Evolutionary conservation across 2,113 vertebrate species (phyloP).

Genomic region (Scomber colias): DNA sequence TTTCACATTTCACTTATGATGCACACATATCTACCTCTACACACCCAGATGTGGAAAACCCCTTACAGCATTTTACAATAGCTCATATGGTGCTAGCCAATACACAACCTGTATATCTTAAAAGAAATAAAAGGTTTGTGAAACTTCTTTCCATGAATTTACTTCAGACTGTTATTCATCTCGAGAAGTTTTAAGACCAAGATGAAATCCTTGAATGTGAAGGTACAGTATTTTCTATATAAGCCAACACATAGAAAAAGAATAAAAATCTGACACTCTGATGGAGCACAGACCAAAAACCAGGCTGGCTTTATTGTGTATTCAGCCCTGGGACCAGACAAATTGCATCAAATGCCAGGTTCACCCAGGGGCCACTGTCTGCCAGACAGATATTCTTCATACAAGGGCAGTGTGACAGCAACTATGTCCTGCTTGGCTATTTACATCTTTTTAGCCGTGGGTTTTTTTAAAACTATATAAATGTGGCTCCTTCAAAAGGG

Average conservation of each 20-base stretch:
- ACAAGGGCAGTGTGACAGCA: slow-evolving; percentile 64
- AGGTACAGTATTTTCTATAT: background rate
- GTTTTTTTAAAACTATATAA: slow-evolving; percentile 47
- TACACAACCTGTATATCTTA: background rate
- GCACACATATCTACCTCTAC: no score
- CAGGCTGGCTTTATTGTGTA: slow-evolving; percentile 35
- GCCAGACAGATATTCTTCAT: slow-evolving; percentile 70
- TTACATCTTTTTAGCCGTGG: slow-evolving; percentile 57
- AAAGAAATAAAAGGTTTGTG: background rate
- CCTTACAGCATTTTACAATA: slow-evolving; percentile 16
- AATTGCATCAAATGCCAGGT: slow-evolving; percentile 77
- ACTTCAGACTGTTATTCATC: slow-evolving; percentile 14
- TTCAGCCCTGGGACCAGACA: slow-evolving; percentile 65
- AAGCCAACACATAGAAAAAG: slow-evolving; percentile 15
- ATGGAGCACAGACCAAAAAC: slow-evolving; percentile 38
- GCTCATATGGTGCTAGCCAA: background rate
- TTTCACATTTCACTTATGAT: no score
- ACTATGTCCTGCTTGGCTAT: slow-evolving; percentile 48
- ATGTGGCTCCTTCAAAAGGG: slow-evolving; percentile 63
- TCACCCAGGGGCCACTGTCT: slow-evolving; percentile 65
- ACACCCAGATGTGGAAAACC: slow-evolving; percentile 5
- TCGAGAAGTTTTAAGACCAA: background rate
- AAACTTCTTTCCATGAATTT: slow-evolving; percentile 1
- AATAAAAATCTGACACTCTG: slow-evolving; percentile 28
- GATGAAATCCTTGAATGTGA: background rate